These are phyloP conservation scores for Ciona savignyi DNA, from an alignment of 23 tunicate genomes.

Conservation along the genomic window DNA sequence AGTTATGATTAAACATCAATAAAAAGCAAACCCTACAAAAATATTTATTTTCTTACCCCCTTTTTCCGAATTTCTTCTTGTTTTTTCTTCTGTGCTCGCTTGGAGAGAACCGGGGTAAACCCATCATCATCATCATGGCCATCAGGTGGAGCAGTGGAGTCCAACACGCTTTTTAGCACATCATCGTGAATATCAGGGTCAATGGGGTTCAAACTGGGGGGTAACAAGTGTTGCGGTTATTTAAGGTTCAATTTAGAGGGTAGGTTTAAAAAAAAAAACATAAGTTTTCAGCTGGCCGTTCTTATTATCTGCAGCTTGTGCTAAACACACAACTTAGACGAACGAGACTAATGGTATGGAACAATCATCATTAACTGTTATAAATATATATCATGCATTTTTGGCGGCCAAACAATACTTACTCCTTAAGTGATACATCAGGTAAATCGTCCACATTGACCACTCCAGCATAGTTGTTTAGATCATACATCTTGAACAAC, in stretches of 20 bases:
- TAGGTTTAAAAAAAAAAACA: too few relatives aligned
- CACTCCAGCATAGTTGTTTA: constrained; percentile 85
- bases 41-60: constrained; percentile 34
- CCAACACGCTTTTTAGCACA: constrained; percentile 5
- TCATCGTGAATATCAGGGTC: constrained; percentile 10
- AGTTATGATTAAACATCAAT: not conserved
- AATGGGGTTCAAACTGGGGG: not conserved
- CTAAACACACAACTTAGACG: not conserved
- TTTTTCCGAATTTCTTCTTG: constrained; percentile 67
- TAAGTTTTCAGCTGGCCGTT: not conserved
- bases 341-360: not conserved
- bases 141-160: constrained; percentile 9
- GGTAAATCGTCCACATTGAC: constrained; percentile 90
- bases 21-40: not conserved
- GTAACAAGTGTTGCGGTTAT: too few relatives aligned
- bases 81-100: constrained; percentile 57
- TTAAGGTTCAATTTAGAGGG: not conserved
- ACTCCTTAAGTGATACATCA: constrained; percentile 51
- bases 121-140: constrained; percentile 67
- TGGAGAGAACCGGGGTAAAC: constrained; percentile 85
- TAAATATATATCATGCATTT: not conserved
- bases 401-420: constrained; percentile 2
- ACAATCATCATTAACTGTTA: not conserved
- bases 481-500: constrained; percentile 59
- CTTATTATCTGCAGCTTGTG: not conserved